phyloP scores from a whole-genome alignment of 2,797 vertebrate genomes.

The Phalloptychus januarius region DNA sequence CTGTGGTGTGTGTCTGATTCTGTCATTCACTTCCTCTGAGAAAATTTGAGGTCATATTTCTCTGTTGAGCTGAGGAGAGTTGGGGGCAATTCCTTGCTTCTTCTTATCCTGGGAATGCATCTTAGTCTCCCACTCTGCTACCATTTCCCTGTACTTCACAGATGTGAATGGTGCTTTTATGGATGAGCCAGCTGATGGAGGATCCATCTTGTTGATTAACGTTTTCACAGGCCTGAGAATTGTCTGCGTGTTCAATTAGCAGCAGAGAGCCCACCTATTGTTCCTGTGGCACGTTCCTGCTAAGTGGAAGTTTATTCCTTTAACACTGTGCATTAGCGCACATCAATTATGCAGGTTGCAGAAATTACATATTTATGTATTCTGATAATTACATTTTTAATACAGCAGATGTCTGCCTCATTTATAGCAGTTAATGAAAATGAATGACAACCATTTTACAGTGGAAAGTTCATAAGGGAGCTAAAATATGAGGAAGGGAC shows the following conservation, averaged over 20 bases:
- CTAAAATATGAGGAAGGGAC: conserved; percentile 29
- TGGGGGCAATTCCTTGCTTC: conserved; percentile 50
- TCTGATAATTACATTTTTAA: conserved; percentile 84
- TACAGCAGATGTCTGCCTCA: conserved; percentile 79
- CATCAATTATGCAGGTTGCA: conserved; percentile 81
- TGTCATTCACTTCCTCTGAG: conserved; percentile 54
- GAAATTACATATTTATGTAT: conserved; percentile 82
- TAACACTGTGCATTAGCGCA: conserved; percentile 72
- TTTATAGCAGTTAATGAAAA: conserved; percentile 80
- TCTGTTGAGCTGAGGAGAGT: conserved; percentile 23
- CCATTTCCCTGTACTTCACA: conserved; percentile 45
- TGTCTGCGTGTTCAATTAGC: conserved; percentile 68
- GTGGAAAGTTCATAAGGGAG: conserved; percentile 37
- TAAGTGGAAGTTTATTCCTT: conserved; percentile 78
- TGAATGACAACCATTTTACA: conserved; percentile 73
- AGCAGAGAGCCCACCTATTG: conserved; percentile 73
- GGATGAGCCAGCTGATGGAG: conserved; percentile 68
- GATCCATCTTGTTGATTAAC: conserved; percentile 72
- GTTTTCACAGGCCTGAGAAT: conserved; percentile 63
- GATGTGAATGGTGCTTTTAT: conserved; percentile 66
- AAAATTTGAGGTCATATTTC: conserved; percentile 67
- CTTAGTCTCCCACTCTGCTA: conserved; percentile 12
- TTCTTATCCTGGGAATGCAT: conserved; percentile 35
- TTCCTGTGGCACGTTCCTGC: conserved; percentile 66
- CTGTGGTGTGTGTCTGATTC: conserved; percentile 48